Evolutionary conservation across 2,113 vertebrate genomes (phyloP).

Genomic region (Strix uralensis): DNA sequence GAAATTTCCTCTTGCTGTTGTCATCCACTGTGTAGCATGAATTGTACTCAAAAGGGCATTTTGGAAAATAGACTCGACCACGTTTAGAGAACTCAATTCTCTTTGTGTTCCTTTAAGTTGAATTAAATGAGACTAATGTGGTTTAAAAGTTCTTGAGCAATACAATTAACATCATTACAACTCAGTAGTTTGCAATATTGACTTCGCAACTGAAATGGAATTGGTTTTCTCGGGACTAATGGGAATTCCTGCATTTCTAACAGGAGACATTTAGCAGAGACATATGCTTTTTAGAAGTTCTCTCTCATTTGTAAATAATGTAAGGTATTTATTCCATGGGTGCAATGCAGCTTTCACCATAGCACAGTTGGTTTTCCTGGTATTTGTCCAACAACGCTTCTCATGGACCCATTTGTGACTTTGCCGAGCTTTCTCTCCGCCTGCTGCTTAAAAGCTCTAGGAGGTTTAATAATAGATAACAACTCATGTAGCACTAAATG

Average conservation of each 20-base stretch:
- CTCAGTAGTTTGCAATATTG: background rate
- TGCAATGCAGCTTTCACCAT: background rate
- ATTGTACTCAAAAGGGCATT: slow-evolving; percentile 17
- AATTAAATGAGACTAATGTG: slow-evolving; percentile 17
- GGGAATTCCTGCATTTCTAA: background rate
- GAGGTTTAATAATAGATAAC: background rate
- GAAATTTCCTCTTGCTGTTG: background rate
- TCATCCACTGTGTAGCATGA: background rate
- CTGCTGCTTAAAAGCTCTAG: background rate
- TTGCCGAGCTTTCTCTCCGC: background rate
- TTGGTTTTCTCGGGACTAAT: background rate
- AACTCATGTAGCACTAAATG: background rate
- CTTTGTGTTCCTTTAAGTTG: background rate
- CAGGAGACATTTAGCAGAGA: background rate
- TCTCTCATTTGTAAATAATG: background rate
- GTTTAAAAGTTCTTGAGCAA: background rate
- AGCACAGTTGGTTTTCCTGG: background rate
- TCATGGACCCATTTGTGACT: background rate
- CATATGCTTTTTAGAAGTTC: background rate
- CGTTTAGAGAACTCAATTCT: background rate
- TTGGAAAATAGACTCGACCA: background rate
- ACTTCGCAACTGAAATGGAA: background rate
- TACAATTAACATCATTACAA: background rate
- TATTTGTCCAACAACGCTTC: background rate
- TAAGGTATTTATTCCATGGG: background rate